Base-by-base conservation (phyloP, 2,797 vertebrate species). In the Crypturellus tataupa region DNA sequence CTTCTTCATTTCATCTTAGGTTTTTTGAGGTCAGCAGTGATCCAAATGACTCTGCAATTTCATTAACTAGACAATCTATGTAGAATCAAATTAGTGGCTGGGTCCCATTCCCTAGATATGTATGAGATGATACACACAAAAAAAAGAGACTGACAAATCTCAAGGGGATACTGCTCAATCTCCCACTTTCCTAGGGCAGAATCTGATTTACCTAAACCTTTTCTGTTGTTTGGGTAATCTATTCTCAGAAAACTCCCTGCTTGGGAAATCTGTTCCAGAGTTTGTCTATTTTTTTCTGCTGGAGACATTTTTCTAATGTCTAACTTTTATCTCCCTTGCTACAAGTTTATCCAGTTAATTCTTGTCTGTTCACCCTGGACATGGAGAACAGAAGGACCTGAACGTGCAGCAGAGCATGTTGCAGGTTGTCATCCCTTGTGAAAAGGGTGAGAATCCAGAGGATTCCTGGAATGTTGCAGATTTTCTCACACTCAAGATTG, bases 11-110 rank as follows among this genome's bases (percentile, higher is more conserved):
- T 56, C 21, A 17, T 23, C 62, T 67, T 25, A 39, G 42, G 11
- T 4, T 81, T 87, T 72, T 12, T 87, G 55, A 92, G 82, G 69
- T 56, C 80, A 94, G 82, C 55, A 89, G 72, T 51, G 83, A 81
- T 49, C 35, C 15, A 15, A 37, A 55, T 51, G 19, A 64, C 51
- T 44, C 55, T 53, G 23, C 62, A 76, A 62, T 24, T 75, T 78
- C 53, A 85, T 85, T 85, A 96, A 47, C 33, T 25, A 81, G 12
- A 14, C 51, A 49, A 92, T 10, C 35, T 90, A 53, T 27, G 33
- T 12, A 70, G 62, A 83, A 73, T 65, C n/a, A 71, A 65, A 71
- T 71, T 39, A 64, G 65, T 9, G 24, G n/a, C 40, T 77, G 47
- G 18, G 40, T 67, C 37, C 23, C 33, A 49, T 78, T 87, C 63